Base-by-base conservation (phyloP, 2,888 invertebrate genomes). In the Lutraria lutraria region DNA sequence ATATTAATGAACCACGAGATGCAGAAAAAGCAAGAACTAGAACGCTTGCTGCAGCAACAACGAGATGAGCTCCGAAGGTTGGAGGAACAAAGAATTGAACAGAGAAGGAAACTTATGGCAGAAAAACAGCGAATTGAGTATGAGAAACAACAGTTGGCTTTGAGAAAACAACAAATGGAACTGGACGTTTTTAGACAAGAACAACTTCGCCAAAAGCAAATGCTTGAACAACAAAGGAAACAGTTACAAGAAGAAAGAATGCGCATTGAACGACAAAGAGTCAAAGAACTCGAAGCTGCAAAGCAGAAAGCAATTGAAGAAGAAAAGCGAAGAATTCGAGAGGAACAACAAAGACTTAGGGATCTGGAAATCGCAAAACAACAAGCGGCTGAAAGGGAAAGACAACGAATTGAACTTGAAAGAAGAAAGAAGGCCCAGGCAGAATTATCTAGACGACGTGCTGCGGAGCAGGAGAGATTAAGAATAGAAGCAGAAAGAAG, bases 91-190 rank as follows among this genome's bases (percentile, higher is more conserved):
- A 81, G 83, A 53, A 56, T 80, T 4, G 85, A 87, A 56, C 91
- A 91, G 54, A 76, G 88, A 52, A 56, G 76, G 19, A 85, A 89
- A 83, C 52, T 89, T 52, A 25, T 68, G 81, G 29, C 87, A 29
- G 89, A 88, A 53, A 91, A 89, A 31, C 91, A 91, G 76, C 16
- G 81, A 52, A 81, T 88, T n/a, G 89, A 88, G 53, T 89, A 86
- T 31, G 91, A 89, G 52, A 82, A 84, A 43, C 83, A 86, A 34
- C 89, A 89, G 56, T 60, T 91, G n/a, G 60, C 80, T 29, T 25
- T 91, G 15, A 80, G 68, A 60, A 83, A 88, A 68, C 91, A 91
- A 34, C 91, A 91, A 25, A 76, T 91, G 63, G 91, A 91, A n/a
- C 31, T 88, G 1, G 83, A 83, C 15, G 83, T 63, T 29, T 29